Conservation (phyloP, 2,113 vertebrate species). For the Notechis scutatus region DNA sequence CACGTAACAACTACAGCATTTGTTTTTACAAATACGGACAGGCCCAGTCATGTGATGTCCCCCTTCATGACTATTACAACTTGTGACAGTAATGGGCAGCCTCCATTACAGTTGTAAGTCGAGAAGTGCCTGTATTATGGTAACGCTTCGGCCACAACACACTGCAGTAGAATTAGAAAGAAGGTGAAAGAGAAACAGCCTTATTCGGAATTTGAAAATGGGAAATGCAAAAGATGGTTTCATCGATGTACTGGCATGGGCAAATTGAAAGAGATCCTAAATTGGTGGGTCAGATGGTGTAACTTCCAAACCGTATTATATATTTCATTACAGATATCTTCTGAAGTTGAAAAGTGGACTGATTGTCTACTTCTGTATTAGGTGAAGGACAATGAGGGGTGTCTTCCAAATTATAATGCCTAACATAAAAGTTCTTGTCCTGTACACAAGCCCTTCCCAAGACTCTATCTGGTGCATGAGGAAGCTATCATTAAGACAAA, state of each 20-base stretch:
- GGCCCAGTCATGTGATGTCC: no score
- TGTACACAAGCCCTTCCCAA: neutral
- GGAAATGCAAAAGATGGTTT: neutral
- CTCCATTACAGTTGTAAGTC: no score
- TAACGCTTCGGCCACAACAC: neutral
- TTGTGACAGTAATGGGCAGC: no score
- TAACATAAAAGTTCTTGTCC: neutral
- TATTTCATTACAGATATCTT: neutral
- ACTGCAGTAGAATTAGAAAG: neutral
- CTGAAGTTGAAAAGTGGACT: neutral
- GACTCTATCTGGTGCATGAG: neutral
- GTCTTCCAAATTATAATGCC: neutral
- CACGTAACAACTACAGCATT: no score
- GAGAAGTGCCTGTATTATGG: neutral
- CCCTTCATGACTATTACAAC: no score
- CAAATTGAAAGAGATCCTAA: neutral
- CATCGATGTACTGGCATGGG: neutral
- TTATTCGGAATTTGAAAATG: neutral
- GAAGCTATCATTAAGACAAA: neutral
- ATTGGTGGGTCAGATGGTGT: neutral
- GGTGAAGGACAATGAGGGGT: neutral
- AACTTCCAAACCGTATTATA: neutral
- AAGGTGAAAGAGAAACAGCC: neutral
- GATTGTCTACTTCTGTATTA: neutral
- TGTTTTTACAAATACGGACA: no score